phyloP scores from a whole-genome alignment of 1,140 invertebrate genomes.

The Leucophenga varia region DNA sequence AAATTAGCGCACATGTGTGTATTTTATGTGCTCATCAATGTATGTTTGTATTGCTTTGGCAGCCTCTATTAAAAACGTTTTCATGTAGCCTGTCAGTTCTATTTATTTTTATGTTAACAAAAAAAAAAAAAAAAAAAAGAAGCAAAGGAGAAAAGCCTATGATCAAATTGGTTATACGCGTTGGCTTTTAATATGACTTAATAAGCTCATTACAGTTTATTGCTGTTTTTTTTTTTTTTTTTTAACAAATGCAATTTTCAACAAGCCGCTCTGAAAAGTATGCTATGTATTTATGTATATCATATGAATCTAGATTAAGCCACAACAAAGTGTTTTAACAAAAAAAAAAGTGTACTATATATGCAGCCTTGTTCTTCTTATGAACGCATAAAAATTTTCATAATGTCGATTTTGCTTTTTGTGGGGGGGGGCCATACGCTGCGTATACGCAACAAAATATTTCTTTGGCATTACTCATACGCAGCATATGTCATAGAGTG shows the following conservation, averaged over 20 bases:
- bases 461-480: slow-evolving; percentile 38
- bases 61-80: too few species aligned
- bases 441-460: slow-evolving; percentile 3
- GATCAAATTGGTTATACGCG: slow-evolving; percentile 50
- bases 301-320: slow-evolving; percentile 14
- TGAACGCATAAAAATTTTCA: slow-evolving; percentile 43
- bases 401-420: slow-evolving; percentile 39
- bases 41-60: too few species aligned
- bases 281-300: background rate
- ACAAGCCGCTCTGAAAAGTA: too few species aligned
- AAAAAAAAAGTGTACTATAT: slow-evolving; percentile 20
- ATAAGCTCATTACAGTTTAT: slow-evolving; percentile 27
- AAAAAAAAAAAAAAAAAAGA: too few species aligned
- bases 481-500: slow-evolving; percentile 27
- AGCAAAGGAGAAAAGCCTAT: too few species aligned
- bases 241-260: background rate
- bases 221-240: slow-evolving; percentile 18
- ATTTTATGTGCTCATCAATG: too few species aligned
- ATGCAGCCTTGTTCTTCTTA: slow-evolving; percentile 28
- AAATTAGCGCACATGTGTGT: too few species aligned
- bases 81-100: too few species aligned
- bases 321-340: slow-evolving; percentile 10
- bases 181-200: slow-evolving; percentile 51
- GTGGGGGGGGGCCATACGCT: too few species aligned
- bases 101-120: too few species aligned